Conservation (phyloP, 2,797 vertebrate species). For the Anguilla pacifica region DNA sequence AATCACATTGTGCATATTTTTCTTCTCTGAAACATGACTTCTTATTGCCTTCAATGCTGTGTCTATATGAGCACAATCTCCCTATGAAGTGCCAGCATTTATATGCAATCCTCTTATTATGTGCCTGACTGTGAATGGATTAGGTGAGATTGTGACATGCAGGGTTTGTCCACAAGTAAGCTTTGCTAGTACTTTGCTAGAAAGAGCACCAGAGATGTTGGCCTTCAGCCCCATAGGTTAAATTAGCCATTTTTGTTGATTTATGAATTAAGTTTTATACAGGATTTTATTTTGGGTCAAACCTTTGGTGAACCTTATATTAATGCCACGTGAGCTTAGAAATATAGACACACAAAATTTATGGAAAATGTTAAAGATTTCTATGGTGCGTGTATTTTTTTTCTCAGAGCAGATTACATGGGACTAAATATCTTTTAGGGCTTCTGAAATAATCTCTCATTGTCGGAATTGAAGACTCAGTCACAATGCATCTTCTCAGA, state of each 20-base stretch:
- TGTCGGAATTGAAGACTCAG: background rate
- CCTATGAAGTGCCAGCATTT: background rate
- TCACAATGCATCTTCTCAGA: background rate
- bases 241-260: background rate
- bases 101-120: conserved; percentile 16
- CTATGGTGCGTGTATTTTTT: background rate
- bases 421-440: background rate
- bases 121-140: background rate
- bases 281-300: background rate
- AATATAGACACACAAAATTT: background rate
- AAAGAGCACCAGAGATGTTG: background rate
- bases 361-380: background rate
- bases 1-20: background rate
- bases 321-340: background rate
- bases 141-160: background rate
- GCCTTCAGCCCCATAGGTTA: background rate
- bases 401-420: background rate
- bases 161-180: background rate
- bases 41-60: background rate
- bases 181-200: background rate
- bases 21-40: background rate
- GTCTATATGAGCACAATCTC: background rate
- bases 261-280: background rate
- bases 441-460: background rate
- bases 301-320: background rate